Base-by-base conservation (phyloP, 2,113 vertebrate genomes). In the Nymphicus hollandicus region DNA sequence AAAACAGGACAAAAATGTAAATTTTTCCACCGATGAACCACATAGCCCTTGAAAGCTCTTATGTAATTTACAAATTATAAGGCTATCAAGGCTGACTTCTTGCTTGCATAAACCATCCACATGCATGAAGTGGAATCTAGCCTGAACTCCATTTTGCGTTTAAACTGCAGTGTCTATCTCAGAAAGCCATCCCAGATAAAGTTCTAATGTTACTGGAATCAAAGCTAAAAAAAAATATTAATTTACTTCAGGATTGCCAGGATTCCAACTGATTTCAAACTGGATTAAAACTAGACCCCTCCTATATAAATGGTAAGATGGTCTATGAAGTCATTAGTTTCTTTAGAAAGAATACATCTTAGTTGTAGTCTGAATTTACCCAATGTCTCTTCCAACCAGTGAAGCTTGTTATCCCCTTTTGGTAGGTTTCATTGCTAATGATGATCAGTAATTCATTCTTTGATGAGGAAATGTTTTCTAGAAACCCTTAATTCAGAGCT, bases 1-100 rank as follows among this genome's bases (percentile, higher is more conserved):
- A 31, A 52, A 92, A 46, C 3, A 43, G 29, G 17, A 44, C 14
- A 37, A 84, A 85, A 85, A 52, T 39, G 7, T 68, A n/a, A 63
- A 55, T 43, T 91, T 84, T 18, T 79, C 46, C 4, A n/a, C 2
- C 1, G 1, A 6, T 74, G 63, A 88, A 73, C 12, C 17, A 83
- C 0, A 0, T 22, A 64, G 39, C 17, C 4, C 1, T 63, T 64
- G n/a, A 13, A 91, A 41, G 4, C 17, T 79, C 47, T 56, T 63
- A 39, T 10, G 29, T 77, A 89, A 93, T 73, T 70, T 86, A 88
- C 22, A 81, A 80, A 77, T 77, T 80, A 52, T 25, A 92, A 77
- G 35, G 15, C 50, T 86, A 73, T 58, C 37, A 83, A 43, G 17
- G 60, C 31, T 74, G 60, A 74, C 28, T 90, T 88, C 33, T 27